A percentile compares a stretch with the other conserved stretches of the same genome.
These are phyloP conservation scores for Staurois parvus DNA, from an alignment of 2,797 vertebrate species.

Conservation along the genomic window DNA sequence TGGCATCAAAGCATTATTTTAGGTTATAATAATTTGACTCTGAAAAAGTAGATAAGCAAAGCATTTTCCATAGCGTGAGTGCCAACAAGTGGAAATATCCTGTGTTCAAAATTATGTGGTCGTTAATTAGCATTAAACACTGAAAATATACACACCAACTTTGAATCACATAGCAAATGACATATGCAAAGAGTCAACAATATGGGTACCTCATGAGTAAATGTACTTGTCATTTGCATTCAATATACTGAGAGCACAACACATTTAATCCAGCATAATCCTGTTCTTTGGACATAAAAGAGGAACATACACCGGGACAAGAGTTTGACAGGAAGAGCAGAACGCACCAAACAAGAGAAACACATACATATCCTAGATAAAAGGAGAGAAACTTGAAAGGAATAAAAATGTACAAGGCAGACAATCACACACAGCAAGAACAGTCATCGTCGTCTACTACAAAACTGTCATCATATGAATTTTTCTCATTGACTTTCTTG, in stretches of 20 bases:
- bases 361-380: not conserved
- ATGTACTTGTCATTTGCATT: constrained; percentile 46
- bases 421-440: not conserved
- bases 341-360: not conserved
- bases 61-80: no score
- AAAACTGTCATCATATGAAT: not conserved
- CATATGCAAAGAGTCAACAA: constrained; percentile 43
- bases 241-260: not conserved
- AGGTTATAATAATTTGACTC: no score
- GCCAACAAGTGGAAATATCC: not conserved
- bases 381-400: not conserved
- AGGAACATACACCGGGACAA: not conserved
- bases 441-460: not conserved
- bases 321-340: no score
- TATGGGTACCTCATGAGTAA: not conserved
- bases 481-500: not conserved
- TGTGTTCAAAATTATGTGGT: not conserved
- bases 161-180: not conserved
- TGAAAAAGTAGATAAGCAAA: no score
- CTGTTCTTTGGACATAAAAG: not conserved
- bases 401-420: not conserved
- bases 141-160: not conserved
- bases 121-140: not conserved
- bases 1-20: no score
- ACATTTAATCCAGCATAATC: not conserved